Base-by-base conservation (phyloP, 2,113 vertebrate species). In the Chaetura pelagica region DNA sequence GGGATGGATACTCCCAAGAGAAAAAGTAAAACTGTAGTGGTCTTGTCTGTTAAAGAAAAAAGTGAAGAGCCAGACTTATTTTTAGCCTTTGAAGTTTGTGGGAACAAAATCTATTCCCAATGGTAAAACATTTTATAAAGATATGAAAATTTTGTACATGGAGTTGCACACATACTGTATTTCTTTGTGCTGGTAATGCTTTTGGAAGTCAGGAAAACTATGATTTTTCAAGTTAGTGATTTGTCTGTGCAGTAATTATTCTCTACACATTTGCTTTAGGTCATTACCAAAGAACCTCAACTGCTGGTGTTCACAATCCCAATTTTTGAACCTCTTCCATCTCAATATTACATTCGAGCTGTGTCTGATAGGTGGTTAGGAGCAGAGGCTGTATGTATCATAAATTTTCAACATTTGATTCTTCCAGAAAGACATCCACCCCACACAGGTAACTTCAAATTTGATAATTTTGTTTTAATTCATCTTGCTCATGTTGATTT, bases 331-430 rank as follows among this genome's bases (percentile, higher is more conserved):
- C 99, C 99, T 22, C 92, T 99, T 90, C 99, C 99, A 75, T 99
- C 99, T 18, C 99, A 99, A 75, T 99, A 99, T 97, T 99, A 99
- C 93, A 99, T 99, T 87, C 98, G 98, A 84, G 99, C 98, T 14
- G 99, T 99, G 77, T 99, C 99, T 0, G 99, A 99, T 97, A 98
- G 99, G 89, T 99, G 99, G 99, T 96, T 99, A 35, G 99, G 99
- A 58, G 98, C 99, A 24, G 99, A 99, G 86, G 98, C 99, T 29
- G 98, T 99, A 11, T 99, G 99, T 85, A 98, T 99, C 89, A 99
- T 99, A 96, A 99, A 99, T 98, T 99, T 99, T 95, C 99, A 99
- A 87, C 99, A 99, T 97, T 98, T 99, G 85, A 99, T 99, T 96
- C 97, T 99, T 77, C 99, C 99, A 29, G 99, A 99, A 90, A 99